Evolutionary conservation across 2,113 vertebrate species (phyloP), one percentile per base, ranked within the genome.

Genomic region (Alethe diademata): DNA sequence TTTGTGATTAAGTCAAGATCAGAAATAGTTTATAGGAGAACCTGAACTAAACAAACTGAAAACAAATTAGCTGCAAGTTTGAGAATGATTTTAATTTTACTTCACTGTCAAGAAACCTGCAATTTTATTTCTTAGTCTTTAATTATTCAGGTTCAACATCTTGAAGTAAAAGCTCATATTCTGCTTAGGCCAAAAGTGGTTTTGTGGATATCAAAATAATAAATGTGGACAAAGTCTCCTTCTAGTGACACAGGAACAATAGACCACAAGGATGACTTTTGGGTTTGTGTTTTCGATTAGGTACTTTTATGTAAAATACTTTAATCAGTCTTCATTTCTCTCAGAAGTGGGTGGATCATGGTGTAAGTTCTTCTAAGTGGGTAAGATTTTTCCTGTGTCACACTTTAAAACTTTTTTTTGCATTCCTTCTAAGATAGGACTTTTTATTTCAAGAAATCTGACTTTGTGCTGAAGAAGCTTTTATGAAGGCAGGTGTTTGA

Each of bases 291-390:
- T 86, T 67, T 72, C 26, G 4, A 8, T 56, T 83, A 56, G 19
- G 4, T 76, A 51, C 13, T 83, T 76, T 25, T n/a, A 36, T 0
- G 0, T 50, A 25, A 76, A 79, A 86, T 54, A 12, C 7, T 28
- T 54, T 50, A 40, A 19, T 69, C 3, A 2, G 11, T 75, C 13
- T 87, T 76, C 5, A 18, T 58, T 74, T 79, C 53, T 72, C 28
- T 64, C 48, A 65, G 38, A 72, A 35, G 31, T 45, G 16, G 20
- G 29, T 67, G 43, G 25, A 26, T 57, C 76, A 17, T 2, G 50
- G 19, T 60, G 65, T 28, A 13, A 60, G 40, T 33, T 72, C 8
- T 82, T 42, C 6, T 16, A 42, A 38, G 19, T 58, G 12, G 8
- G 4, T 31, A 43, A 57, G 24, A 60, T 83, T 33, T 57, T 6